These are phyloP conservation scores for Luidia sarsii DNA, from an alignment of 53 echinoderm and acorn worm genomes.

Conservation along the genomic window DNA sequence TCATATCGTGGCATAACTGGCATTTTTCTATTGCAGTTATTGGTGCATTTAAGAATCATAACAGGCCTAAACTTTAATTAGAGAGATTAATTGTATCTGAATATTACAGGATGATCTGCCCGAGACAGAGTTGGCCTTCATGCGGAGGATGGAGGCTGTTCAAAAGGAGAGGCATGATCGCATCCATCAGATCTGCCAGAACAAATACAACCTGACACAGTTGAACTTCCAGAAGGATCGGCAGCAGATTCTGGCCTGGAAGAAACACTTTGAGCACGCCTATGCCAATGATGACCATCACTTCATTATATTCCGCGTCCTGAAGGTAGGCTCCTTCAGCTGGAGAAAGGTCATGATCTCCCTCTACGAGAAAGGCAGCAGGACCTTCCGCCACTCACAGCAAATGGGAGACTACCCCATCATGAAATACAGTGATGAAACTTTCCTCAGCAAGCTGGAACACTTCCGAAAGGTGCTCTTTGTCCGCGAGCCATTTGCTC, in stretches of 20 bases:
- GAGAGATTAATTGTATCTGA: not conserved
- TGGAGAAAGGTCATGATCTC: constrained; percentile 33
- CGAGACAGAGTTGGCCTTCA: constrained; percentile 5
- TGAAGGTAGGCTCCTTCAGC: constrained; percentile 19
- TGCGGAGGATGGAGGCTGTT: constrained; percentile 13
- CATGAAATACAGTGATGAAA: not conserved
- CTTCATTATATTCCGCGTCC: constrained; percentile 11
- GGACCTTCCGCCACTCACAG: not conserved
- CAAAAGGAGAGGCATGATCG: not conserved
- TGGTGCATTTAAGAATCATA: not conserved
- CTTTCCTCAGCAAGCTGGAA: not conserved
- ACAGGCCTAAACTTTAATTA: not conserved
- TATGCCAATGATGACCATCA: constrained; percentile 33
- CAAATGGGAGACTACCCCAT: constrained; percentile 9
- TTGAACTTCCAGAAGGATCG: constrained; percentile 6
- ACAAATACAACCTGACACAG: constrained; percentile 1
- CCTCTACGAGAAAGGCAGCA: constrained; percentile 16
- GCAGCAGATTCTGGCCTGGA: constrained; percentile 12
- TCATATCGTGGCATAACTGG: no score
- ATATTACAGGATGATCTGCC: not conserved
- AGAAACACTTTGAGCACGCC: constrained; percentile 19
- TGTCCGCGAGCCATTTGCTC: constrained; percentile 22
- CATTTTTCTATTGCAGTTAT: not conserved
- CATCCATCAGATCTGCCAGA: not conserved
- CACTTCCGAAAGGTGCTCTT: constrained; percentile 4